phyloP scores from a whole-genome alignment of 2,888 invertebrate genomes.

The Subacronicta megacephala region DNA sequence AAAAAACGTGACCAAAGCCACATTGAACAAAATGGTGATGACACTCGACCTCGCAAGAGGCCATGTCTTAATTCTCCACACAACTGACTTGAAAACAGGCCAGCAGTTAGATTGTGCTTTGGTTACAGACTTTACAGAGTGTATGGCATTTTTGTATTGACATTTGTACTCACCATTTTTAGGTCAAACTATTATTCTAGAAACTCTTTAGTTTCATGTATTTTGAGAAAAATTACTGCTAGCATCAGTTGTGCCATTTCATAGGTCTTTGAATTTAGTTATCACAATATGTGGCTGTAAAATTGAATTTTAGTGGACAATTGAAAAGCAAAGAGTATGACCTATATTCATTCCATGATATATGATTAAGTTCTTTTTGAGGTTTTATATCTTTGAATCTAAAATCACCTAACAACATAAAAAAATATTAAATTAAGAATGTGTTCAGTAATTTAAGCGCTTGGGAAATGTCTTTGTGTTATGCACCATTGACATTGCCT shows the following conservation, averaged over 20 bases:
- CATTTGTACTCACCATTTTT: constrained; percentile 71
- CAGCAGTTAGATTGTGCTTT: constrained; percentile 73
- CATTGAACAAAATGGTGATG: constrained; percentile 89
- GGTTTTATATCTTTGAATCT: constrained; percentile 29
- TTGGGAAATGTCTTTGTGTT: constrained; percentile 26
- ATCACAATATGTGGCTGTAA: constrained; percentile 27
- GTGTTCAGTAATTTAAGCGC: constrained; percentile 61
- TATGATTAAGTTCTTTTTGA: constrained; percentile 58
- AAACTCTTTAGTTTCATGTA: constrained; percentile 66
- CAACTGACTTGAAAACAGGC: constrained; percentile 65
- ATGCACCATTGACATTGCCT: constrained; percentile 11
- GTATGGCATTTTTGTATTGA: constrained; percentile 77
- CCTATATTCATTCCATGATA: constrained; percentile 67
- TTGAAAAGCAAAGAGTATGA: constrained; percentile 49
- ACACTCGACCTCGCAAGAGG: constrained; percentile 89
- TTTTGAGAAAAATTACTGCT: constrained; percentile 58
- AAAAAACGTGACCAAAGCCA: constrained; percentile 90
- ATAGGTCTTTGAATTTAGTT: constrained; percentile 27
- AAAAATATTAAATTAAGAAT: constrained; percentile 47
- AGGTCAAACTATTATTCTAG: constrained; percentile 67
- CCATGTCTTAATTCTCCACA: constrained; percentile 86
- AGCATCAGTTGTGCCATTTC: constrained; percentile 60
- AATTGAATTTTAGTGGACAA: constrained; percentile 30
- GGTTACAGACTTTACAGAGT: constrained; percentile 77
- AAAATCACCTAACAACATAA: constrained; percentile 22